These are phyloP conservation scores for Coenonympha glycerion DNA, from an alignment of 2,888 invertebrate genomes.

Conservation along the genomic window DNA sequence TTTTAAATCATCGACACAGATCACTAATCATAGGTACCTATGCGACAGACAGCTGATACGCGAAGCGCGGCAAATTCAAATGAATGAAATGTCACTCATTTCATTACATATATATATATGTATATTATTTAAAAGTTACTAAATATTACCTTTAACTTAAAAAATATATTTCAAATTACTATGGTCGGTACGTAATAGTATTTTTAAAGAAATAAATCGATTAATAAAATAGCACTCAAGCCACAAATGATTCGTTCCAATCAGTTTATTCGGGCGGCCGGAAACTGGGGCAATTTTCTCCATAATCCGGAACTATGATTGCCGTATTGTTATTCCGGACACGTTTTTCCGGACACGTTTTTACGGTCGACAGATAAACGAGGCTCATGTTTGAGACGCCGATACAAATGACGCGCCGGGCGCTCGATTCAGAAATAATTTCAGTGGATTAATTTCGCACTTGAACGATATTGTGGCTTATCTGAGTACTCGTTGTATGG, in stretches of 20 bases:
- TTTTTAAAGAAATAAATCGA: not conserved
- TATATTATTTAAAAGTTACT: too few relatives aligned
- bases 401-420: conserved; percentile 68
- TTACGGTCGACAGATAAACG: conserved; percentile 66
- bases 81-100: too few relatives aligned
- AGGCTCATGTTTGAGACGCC: conserved; percentile 65
- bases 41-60: too few relatives aligned
- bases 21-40: too few relatives aligned
- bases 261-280: not conserved
- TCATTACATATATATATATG: too few relatives aligned
- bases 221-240: not conserved
- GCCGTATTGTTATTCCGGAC: conserved; percentile 57
- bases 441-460: conserved; percentile 35
- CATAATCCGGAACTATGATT: conserved; percentile 24
- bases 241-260: not conserved
- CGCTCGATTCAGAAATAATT: conserved; percentile 69
- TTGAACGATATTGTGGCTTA: not conserved
- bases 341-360: conserved; percentile 64
- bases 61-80: too few relatives aligned
- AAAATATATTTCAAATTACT: too few relatives aligned
- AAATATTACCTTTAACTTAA: too few relatives aligned
- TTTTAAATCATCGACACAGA: too few relatives aligned
- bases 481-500: not conserved
- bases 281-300: conserved; percentile 21
- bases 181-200: too few relatives aligned